Evolutionary conservation across 2,888 invertebrate species (phyloP), one percentile per base, ranked within the genome.

Genomic region (Dorcus hopei): DNA sequence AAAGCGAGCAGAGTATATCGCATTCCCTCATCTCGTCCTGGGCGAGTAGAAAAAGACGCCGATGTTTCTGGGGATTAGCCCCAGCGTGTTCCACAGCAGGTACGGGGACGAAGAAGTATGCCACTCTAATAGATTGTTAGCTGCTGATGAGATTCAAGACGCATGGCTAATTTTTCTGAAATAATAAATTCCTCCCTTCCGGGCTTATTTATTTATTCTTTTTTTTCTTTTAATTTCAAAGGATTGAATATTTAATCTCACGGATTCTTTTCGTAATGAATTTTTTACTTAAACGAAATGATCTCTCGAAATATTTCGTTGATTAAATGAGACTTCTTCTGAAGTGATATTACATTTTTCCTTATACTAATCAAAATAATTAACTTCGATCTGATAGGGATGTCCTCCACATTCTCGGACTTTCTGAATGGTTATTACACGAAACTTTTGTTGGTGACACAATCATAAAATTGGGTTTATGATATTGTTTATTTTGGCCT

Each of bases 41-140:
- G 16, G 26, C 48, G 48, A 43, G 19, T 54, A 54, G 54, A 54
- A 49, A 54, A 54, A 48, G 54, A 54, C 40, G 54, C 38, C 40
- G 23, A n/a, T 9, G 26, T 54, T 48, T 49, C 54, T 48, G 33
- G 48, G 54, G 54, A 54, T 54, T 54, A 54, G 54, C 54, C 49
- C 26, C 49, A 54, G 19, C 19, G 19, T 19, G 19, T 19, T 19
- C 19, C 19, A 19, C 19, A 19, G 42, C 16, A 42, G 42, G 42
- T 42, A 42, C 9, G 49, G 50, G 55, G 55, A 55, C 11, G 23
- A 49, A 26, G 51, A 57, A 57, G 57, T 52, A 57, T 52, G 52
- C 52, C 52, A 61, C 65, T 65, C 60, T 64, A 67, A 67, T 64
- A 62, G 64, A 67, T 67, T 66, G 66, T 66, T 66, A 65, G 61